phyloP scores from a whole-genome alignment of 2,113 vertebrate genomes.

The Corythoichthys intestinalis region DNA sequence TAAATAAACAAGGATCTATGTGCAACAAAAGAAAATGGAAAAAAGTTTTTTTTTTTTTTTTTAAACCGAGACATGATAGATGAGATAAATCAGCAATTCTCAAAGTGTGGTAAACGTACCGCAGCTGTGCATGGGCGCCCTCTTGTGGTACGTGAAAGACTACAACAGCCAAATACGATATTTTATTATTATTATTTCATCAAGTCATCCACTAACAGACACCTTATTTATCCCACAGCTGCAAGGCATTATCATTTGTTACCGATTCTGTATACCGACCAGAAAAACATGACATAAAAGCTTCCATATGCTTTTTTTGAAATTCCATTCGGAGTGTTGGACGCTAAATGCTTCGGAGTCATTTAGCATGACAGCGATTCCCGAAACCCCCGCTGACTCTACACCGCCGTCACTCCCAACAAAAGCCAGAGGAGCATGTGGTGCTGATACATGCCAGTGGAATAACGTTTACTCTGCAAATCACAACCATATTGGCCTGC shows the following conservation, averaged over 20 bases:
- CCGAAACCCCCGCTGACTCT: constrained; percentile 51
- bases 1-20: no score
- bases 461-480: constrained; percentile 87
- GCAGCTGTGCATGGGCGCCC: no score
- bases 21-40: no score
- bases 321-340: constrained; percentile 82
- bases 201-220: constrained; percentile 48
- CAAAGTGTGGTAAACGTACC: no score
- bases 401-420: constrained; percentile 26
- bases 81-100: no score
- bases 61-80: no score
- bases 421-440: constrained; percentile 58
- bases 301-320: constrained; percentile 83
- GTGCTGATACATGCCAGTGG: constrained; percentile 76
- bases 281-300: constrained; percentile 83
- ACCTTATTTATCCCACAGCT: constrained; percentile 78
- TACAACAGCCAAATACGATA: background rate
- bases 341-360: constrained; percentile 88
- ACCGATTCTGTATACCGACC: constrained; percentile 86
- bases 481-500: constrained; percentile 64
- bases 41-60: no score
- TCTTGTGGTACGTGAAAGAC: no score
- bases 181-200: constrained; percentile 21
- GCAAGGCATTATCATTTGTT: constrained; percentile 89
- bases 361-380: constrained; percentile 86